Conservation (phyloP, 2,888 invertebrate species). For the Spisula solida region DNA sequence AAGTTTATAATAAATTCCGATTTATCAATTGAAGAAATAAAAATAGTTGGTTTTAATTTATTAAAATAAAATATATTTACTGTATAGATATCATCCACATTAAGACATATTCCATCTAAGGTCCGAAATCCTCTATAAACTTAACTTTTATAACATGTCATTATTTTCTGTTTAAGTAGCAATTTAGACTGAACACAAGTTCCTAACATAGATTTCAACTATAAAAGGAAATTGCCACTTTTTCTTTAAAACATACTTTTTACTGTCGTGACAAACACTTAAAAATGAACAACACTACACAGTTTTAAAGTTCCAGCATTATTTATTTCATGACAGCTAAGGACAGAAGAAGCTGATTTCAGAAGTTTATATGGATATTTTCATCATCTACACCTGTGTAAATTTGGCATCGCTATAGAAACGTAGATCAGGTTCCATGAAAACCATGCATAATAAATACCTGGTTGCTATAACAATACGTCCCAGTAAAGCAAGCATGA, state of each 20-base stretch:
- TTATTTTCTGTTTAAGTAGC: not conserved
- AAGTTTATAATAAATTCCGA: not conserved
- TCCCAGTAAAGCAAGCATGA: conserved; percentile 73
- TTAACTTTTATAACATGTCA: not conserved
- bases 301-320: not conserved
- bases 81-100: no score
- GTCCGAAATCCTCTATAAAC: not conserved
- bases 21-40: no score
- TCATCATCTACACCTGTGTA: conserved; percentile 75
- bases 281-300: not conserved
- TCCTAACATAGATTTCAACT: not conserved
- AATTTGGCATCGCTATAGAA: conserved; percentile 81
- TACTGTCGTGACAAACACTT: no score
- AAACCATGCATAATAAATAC: conserved; percentile 83
- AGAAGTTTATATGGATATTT: not conserved
- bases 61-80: no score
- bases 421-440: conserved; percentile 78
- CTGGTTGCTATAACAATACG: conserved; percentile 81
- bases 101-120: no score
- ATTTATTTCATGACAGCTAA: not conserved
- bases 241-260: not conserved
- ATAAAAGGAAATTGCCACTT: conserved; percentile 3
- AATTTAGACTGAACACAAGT: not conserved
- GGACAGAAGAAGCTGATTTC: not conserved
- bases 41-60: no score